Conservation (phyloP, 2,797 vertebrate genomes). For the Smutsia gigantea region DNA sequence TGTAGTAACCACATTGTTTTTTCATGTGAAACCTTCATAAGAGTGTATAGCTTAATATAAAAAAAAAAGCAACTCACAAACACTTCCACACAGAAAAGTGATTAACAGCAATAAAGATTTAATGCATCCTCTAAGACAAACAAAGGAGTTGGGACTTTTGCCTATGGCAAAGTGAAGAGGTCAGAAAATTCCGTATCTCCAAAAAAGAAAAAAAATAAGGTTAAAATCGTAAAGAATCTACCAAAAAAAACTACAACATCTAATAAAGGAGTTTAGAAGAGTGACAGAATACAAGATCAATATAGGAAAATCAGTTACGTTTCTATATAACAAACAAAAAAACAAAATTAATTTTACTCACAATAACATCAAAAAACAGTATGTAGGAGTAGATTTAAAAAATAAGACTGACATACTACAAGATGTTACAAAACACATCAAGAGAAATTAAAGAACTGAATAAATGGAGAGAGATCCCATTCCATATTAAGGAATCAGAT, state of each 20-base stretch:
- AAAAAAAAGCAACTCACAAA: background rate
- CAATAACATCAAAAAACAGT: background rate
- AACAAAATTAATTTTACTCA: constrained; percentile 18
- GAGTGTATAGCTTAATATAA: no score
- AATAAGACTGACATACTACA: background rate
- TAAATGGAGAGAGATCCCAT: background rate
- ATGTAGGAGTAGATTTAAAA: no score
- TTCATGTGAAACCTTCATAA: no score
- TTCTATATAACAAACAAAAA: background rate
- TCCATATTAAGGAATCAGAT: background rate
- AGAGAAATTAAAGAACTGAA: background rate
- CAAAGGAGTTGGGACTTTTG: background rate
- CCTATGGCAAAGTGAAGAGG: background rate
- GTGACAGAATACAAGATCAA: background rate
- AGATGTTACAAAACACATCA: background rate
- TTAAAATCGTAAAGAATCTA: constrained; percentile 31
- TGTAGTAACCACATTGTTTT: no score
- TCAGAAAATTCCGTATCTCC: background rate
- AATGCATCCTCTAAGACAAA: constrained; percentile 38
- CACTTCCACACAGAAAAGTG: background rate
- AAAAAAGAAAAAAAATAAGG: constrained; percentile 1
- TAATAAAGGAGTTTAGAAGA: background rate
- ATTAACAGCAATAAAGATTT: background rate
- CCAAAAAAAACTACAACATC: background rate
- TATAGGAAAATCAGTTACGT: background rate